Conservation (phyloP, 2,888 invertebrate species). For the Hyppa rectilinea region DNA sequence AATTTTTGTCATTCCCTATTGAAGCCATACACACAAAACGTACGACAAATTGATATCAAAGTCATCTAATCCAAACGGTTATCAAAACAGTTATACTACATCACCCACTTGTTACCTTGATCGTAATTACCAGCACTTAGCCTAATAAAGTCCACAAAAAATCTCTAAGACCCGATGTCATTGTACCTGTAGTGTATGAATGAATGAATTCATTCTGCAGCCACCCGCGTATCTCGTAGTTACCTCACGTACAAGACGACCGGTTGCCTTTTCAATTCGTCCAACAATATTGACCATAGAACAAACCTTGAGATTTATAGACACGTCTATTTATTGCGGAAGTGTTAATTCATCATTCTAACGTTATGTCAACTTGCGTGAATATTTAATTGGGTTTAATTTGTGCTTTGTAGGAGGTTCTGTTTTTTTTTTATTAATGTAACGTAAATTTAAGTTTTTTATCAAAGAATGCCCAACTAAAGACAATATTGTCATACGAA, state of each 20-base stretch:
- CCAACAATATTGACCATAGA: slow-evolving; percentile 70
- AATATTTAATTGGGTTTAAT: slow-evolving; percentile 49
- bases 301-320: slow-evolving; percentile 66
- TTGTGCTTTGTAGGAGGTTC: slow-evolving; percentile 19
- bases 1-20: too few species aligned
- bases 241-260: slow-evolving; percentile 79
- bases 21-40: neutral
- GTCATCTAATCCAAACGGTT: neutral
- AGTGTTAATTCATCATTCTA: slow-evolving; percentile 59
- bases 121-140: slow-evolving; percentile 51
- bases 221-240: slow-evolving; percentile 75
- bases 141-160: slow-evolving; percentile 59
- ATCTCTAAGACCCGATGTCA: slow-evolving; percentile 69
- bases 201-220: slow-evolving; percentile 76
- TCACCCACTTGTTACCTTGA: slow-evolving; percentile 52
- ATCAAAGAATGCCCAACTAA: too few species aligned
- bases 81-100: slow-evolving; percentile 24
- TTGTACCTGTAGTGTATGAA: slow-evolving; percentile 71
- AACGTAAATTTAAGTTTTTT: neutral
- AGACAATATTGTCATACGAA: neutral
- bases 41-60: neutral
- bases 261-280: slow-evolving; percentile 77
- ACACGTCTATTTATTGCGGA: slow-evolving; percentile 65
- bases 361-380: slow-evolving; percentile 32
- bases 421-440: neutral